Evolutionary conservation across 1,140 invertebrate species (phyloP).

Genomic region (Microvelia longipes): DNA sequence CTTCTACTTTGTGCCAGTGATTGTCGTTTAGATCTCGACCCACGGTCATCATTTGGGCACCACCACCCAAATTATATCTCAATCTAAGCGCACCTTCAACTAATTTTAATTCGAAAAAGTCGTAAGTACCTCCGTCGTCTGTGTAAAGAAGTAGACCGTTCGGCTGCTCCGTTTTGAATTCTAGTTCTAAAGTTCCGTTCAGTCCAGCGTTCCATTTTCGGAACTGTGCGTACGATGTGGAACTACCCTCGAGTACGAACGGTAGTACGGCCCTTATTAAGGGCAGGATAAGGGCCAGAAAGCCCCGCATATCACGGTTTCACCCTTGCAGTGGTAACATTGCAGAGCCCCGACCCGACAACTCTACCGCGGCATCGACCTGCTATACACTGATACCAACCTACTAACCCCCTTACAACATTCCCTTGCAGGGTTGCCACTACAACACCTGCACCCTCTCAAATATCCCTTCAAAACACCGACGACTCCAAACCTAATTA

Average conservation of each 20-base stretch:
- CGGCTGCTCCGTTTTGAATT: conserved; percentile 80
- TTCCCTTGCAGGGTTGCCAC: not conserved
- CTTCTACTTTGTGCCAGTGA: conserved; percentile 77
- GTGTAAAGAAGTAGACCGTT: conserved; percentile 81
- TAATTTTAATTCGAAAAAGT: conserved; percentile 89
- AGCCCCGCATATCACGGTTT: not conserved
- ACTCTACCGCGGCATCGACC: not conserved
- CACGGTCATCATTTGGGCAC: conserved; percentile 72
- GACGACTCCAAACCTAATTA: too few species aligned
- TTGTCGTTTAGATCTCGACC: conserved; percentile 72
- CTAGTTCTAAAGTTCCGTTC: conserved; percentile 75
- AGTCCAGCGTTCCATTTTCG: conserved; percentile 73
- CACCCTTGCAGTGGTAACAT: not conserved
- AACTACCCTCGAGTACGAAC: conserved; percentile 66
- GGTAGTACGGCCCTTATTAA: conserved; percentile 29
- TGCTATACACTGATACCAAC: not conserved
- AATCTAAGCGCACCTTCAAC: conserved; percentile 76
- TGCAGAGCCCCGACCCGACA: not conserved
- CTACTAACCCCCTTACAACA: not conserved
- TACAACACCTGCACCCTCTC: not conserved
- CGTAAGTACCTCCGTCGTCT: conserved; percentile 82
- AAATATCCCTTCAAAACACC: not conserved
- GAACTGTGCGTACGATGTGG: conserved; percentile 76
- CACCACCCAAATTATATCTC: conserved; percentile 71
- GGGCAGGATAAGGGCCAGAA: not conserved